phyloP scores from a whole-genome alignment of 2,797 vertebrate species.

The Typhlichthys eigenmanni region DNA sequence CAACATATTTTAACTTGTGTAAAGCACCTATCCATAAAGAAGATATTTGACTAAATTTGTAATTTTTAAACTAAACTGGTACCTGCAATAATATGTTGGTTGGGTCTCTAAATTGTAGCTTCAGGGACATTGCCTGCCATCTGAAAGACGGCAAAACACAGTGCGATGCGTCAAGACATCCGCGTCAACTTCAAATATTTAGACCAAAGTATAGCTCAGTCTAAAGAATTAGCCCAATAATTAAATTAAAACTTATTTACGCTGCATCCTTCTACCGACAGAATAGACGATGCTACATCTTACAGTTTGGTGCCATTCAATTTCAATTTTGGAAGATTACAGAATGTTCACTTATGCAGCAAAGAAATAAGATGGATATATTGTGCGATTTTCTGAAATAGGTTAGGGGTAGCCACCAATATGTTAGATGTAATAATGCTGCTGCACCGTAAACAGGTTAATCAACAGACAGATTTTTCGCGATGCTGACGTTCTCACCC shows the following conservation, averaged over 20 bases:
- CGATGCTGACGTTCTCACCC: conserved; percentile 50
- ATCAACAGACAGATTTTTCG: conserved; percentile 27
- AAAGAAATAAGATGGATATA: too few species aligned
- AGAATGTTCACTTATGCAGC: too few species aligned
- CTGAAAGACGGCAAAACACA: conserved; percentile 2
- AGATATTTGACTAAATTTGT: too few species aligned
- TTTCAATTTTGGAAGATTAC: too few species aligned
- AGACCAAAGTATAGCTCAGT: neutral
- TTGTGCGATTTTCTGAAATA: too few species aligned
- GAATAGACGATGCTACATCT: too few species aligned
- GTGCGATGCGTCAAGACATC: conserved; percentile 13
- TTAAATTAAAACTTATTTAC: neutral
- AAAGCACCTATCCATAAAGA: neutral
- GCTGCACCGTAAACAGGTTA: conserved; percentile 41
- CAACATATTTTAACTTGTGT: neutral
- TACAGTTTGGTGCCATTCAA: too few species aligned
- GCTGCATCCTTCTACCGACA: too few species aligned
- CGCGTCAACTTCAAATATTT: neutral
- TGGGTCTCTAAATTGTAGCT: conserved; percentile 20
- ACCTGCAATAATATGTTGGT: conserved; percentile 20
- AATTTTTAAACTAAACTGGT: neutral
- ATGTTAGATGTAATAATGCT: neutral
- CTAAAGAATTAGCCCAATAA: neutral
- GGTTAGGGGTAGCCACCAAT: too few species aligned
- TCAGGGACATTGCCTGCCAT: conserved; percentile 14